Base-by-base conservation (phyloP, 1,140 invertebrate species). In the Elymnias hypermnestra region DNA sequence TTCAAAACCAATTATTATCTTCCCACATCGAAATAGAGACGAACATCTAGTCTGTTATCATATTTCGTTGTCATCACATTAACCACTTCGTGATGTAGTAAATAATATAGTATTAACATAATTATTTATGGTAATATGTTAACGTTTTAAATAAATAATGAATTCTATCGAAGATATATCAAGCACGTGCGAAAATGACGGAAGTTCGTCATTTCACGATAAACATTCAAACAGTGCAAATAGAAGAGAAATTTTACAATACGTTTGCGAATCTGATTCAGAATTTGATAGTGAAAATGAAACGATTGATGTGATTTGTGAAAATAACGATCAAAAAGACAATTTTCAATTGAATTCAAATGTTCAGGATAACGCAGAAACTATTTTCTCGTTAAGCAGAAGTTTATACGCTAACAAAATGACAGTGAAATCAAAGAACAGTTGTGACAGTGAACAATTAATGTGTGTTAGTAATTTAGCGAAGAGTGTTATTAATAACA, bases 201-300 rank as follows among this genome's bases (percentile, higher is more conserved):
- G 51, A 12, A 52, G 46, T 37, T 31, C 39, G n/a, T 57, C 53
- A 54, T 10, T 52, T 26, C 28, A 15, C 4, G 46, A 53, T 51
- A 56, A 53, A 56, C 55, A 29, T 23, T 41, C 44, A 35, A 54
- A 43, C 40, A 28, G 57, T 57, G 12, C 23, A 56, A 39, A 61
- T 44, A 12, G 47, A 38, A 49, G 28, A 41, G 18, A 54, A 48
- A 40, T 71, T 51, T n/a, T 23, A 1, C 10, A 6, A 21, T 50
- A 50, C 41, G 41, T 26, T 41, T 49, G 67, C 4, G 61, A 70
- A 31, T 64, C 57, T 42, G 72, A 78, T 52, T 66, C 60, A 0
- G 76, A 84, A 35, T 72, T 63, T 47, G 76, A 78, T 19, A 85
- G 82, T 76, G 82, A 85, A 63, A 82, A 83, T 61, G 82, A 85